Evolutionary conservation across 2,888 invertebrate genomes (phyloP), one percentile per base, ranked within the genome.

Genomic region (Epinotia ramella): DNA sequence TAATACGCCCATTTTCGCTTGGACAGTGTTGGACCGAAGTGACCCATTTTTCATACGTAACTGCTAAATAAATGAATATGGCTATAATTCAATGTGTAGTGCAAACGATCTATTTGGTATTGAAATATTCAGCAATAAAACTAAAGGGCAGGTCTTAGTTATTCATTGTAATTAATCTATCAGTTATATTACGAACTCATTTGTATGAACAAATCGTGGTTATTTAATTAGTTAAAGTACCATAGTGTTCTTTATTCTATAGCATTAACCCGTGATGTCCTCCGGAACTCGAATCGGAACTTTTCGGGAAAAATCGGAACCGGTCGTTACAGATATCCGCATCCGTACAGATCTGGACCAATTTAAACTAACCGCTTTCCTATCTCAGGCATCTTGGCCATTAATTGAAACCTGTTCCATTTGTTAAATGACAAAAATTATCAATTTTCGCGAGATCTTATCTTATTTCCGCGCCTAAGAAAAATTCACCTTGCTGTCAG

Each of bases 401-500:
- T 57, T 68, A 69, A 69, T 69, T 69, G 46, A 46, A 59, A 60
- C 60, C 28, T 7, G 20, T 40, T 46, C 60, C 44, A 71, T 66
- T 75, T 64, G 68, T 70, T 62, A 64, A 63, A 68, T 79, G 77
- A 66, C 18, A 60, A 64, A 56, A 71, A 33, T 53, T 49, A 44
- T 12, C 49, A 20, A 24, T 13, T 40, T 70, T 62, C 44, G 53
- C 49, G 20, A 62, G 62, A 70, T 53, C 53, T 56, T 73, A 62
- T 68, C 67, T 62, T 12, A 62, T 11, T n/a, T 28, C 12, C 7
- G 0, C 20, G 3, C n/a, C 59, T 60, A 44, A 46, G 44, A 60
- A 46, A 7, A 59, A 13, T 59, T 1, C 7, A 69, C 24, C 59
- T 46, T 18, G 16, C 2, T 12, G 2, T n/a, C 24, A 20, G 46